Conservation (phyloP, 2,888 invertebrate genomes). For the Notodonta dromedarius region DNA sequence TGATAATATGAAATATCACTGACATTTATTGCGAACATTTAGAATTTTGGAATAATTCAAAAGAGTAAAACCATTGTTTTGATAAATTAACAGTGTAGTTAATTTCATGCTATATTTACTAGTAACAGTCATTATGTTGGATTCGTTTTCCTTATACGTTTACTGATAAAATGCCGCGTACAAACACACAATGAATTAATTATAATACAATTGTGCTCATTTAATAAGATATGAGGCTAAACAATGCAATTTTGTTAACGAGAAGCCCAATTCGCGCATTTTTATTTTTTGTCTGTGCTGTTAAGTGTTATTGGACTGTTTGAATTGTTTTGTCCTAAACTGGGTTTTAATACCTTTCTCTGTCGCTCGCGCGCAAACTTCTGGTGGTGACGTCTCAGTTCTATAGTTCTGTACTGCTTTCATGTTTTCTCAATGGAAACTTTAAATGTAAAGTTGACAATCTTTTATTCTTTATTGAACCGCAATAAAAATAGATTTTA, state of each 20-base stretch:
- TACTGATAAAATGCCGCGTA: background rate
- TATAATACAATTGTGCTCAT: background rate
- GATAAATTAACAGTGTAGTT: background rate
- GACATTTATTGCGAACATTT: too few species aligned
- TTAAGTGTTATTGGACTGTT: background rate
- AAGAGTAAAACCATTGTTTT: background rate
- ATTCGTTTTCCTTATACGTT: background rate
- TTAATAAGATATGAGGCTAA: background rate
- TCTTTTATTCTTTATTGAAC: too few species aligned
- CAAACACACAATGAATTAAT: background rate
- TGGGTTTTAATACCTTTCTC: background rate
- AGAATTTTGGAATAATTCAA: too few species aligned
- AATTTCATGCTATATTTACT: background rate
- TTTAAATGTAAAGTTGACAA: too few species aligned
- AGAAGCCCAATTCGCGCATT: background rate
- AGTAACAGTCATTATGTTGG: background rate
- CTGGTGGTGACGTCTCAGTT: too few species aligned
- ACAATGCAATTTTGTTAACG: background rate
- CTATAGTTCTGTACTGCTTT: too few species aligned
- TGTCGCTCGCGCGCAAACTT: too few species aligned
- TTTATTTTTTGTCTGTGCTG: background rate
- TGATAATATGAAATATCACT: too few species aligned
- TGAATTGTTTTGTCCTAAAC: background rate
- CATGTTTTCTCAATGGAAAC: too few species aligned
- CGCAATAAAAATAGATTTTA: too few species aligned